Base-by-base conservation (phyloP, 2,797 vertebrate genomes). In the Jordanella pulchra region DNA sequence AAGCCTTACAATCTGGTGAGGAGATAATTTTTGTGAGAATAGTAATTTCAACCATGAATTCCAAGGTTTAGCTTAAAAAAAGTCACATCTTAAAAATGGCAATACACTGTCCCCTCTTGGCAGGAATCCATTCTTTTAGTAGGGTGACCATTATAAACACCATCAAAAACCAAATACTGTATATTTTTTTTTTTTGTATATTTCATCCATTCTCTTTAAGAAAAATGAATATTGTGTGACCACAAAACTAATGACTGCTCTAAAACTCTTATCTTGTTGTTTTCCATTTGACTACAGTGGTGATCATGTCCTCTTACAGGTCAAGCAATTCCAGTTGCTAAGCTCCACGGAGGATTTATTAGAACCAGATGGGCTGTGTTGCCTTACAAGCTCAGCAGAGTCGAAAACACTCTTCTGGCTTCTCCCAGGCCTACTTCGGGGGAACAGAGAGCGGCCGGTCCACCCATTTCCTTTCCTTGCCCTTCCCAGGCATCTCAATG, bases 381-480 rank as follows among this genome's bases (percentile, higher is more conserved):
- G 84, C 87, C 88, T 93, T 90, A 91, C 90, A 92, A 92, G 90
- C 84, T 86, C 78, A 72, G 76, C 72, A 72, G 78, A 93, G 90
- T 91, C 79, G 71, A 93, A 93, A 91, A 93, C 90, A 92, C 89
- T 90, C 89, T 86, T 83, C 92, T 90, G 90, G 90, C 91, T 91
- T 89, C 92, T 92, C 90, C 89, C 89, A 88, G 85, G 88, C 88
- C 90, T 91, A 89, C 92, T 92, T 91, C 90, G 85, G 92, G 90
- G 92, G 94, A 93, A 93, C 87, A 68, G 88, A 90, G 89, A 93
- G 91, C 84, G 90, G 84, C 94, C 91, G 93, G 94, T 95, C 95
- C 96, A 96, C 96, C 96, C 96, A 96, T 96, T 97, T 96, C 96
- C 96, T 96, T 95, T 95, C 95, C 94, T 95, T 95, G 96, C 96